Evolutionary conservation across 2,797 vertebrate genomes (phyloP).

Genomic region (Eutrigla gurnardus): DNA sequence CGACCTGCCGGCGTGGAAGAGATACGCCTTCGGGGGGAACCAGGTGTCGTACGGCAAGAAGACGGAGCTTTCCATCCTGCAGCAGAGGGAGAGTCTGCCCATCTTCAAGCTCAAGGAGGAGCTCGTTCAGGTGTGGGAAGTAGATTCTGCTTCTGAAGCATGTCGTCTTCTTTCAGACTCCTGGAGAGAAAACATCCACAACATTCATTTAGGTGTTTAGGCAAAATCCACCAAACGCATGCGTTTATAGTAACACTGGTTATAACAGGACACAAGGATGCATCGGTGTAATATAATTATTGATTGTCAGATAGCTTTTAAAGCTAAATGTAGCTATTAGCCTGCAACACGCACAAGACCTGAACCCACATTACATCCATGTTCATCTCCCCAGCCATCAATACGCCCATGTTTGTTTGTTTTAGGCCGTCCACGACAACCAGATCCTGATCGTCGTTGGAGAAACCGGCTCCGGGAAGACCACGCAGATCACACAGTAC

Average conservation of each 20-base stretch:
- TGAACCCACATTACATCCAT: not conserved
- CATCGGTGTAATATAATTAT: too few species aligned
- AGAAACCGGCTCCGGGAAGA: constrained; percentile 98
- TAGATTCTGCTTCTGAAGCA: too few species aligned
- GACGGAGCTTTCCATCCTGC: constrained; percentile 93
- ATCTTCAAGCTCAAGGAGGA: constrained; percentile 95
- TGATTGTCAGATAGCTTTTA: too few species aligned
- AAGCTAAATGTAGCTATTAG: too few species aligned
- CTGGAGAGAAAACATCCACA: not conserved
- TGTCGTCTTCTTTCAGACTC: not conserved
- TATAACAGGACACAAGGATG: too few species aligned
- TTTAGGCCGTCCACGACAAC: constrained; percentile 96
- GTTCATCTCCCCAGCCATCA: not conserved
- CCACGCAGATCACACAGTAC: constrained; percentile 98
- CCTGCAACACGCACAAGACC: too few species aligned
- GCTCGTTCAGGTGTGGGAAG: constrained; percentile 86
- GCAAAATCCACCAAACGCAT: too few species aligned
- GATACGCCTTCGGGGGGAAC: constrained; percentile 93
- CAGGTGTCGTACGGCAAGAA: constrained; percentile 94
- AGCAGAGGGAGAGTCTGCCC: constrained; percentile 93
- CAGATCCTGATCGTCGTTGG: constrained; percentile 98
- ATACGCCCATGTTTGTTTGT: not conserved
- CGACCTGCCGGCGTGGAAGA: constrained; percentile 95
- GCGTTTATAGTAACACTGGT: too few species aligned
- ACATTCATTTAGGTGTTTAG: not conserved